These are phyloP conservation scores for Microctonus hyperodae DNA, from an alignment of 2,888 invertebrate genomes.

Conservation along the genomic window DNA sequence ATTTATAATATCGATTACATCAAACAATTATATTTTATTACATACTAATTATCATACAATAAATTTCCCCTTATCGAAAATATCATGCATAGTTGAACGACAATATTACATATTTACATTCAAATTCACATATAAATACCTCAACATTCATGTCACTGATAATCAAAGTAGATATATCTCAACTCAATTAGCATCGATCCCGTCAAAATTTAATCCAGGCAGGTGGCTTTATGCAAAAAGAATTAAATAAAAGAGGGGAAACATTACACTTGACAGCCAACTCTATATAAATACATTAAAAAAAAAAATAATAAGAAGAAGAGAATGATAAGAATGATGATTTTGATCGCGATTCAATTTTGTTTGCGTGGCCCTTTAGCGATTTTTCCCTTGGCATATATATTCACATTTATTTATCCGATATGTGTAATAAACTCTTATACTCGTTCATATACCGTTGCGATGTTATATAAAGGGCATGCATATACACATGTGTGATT, in stretches of 20 bases:
- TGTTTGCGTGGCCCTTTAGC: conserved; percentile 19
- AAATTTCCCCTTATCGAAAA: no score
- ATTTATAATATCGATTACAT: no score
- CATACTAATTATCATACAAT: no score
- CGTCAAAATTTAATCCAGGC: background rate
- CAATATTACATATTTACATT: background rate
- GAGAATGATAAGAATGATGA: background rate
- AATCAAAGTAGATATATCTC: background rate
- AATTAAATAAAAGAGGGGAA: no score
- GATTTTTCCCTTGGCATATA: conserved; percentile 19
- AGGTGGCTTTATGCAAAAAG: background rate
- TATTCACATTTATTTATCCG: background rate
- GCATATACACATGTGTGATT: background rate
- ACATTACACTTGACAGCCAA: background rate
- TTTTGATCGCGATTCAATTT: conserved; percentile 17
- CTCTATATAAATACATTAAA: background rate
- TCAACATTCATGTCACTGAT: background rate
- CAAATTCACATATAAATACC: background rate
- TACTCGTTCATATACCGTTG: background rate
- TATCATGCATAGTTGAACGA: background rate
- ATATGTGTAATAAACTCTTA: background rate
- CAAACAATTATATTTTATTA: no score
- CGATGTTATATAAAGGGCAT: background rate
- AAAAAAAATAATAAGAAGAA: background rate
- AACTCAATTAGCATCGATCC: conserved; percentile 4